Base-by-base conservation (phyloP, 2,888 invertebrate genomes). In the Adelognathus sp. region DNA sequence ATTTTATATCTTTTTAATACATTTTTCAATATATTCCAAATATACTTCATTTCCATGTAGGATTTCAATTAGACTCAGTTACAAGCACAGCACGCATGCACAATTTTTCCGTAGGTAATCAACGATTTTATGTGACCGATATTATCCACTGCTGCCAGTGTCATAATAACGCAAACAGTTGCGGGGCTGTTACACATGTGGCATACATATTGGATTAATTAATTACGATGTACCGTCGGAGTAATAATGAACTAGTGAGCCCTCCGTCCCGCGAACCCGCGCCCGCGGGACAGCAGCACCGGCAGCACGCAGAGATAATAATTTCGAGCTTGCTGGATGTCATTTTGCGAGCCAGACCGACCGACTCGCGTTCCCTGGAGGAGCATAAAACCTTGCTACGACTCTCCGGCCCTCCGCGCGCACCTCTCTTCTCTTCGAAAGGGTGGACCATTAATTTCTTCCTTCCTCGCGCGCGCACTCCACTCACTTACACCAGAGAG, bases 381-480 rank as follows among this genome's bases (percentile, higher is more conserved):
- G 63, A 72, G 52, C 76, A 67, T 79, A 76, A 75, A 79, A 79
- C 72, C 67, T 56, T 70, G 44, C 31, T 41, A 64, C 73, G 64
- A 33, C 60, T 52, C 63, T 54, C 54, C n/a, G n/a, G 29, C 66
- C 39, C 44, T 67, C 61, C 46, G 41, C 16, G 69, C 44, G 61
- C 61, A 63, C 41, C 58, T 16, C 60, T 61, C 78, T 74, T 76
- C 79, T 77, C 77, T 75, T 79, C 54, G 56, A 76, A 67, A 79
- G 71, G 75, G 71, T 72, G 69, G 58, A 74, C 74, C 81, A 72
- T 66, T 66, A 74, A 75, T 72, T 82, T 64, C 77, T 79, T 79
- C 75, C 75, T 82, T 83, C 80, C 76, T 81, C 79, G 77, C 60
- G 39, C 39, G 41, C 39, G 24, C 36, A 24, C 74, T 50, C 67